A percentile compares a stretch with the other conserved stretches of the same genome.
phyloP scores from a whole-genome alignment of 2,113 vertebrate species.

The Eira barbara region DNA sequence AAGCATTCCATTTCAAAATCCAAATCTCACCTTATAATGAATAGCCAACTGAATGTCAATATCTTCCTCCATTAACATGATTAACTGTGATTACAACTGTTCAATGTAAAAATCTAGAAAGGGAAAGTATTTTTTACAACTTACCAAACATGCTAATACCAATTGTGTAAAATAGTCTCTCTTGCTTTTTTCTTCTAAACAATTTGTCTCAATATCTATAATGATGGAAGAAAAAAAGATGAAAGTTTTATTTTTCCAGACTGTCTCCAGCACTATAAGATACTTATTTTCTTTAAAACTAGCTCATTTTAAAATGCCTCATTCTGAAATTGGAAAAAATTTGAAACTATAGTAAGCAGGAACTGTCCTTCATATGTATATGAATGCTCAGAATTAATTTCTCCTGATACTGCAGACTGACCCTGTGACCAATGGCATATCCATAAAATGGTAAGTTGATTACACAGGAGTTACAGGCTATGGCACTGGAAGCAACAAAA shows the following conservation, averaged over 20 bases:
- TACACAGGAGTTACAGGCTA: background rate
- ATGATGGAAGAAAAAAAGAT: slow-evolving; percentile 38
- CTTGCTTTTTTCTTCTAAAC: slow-evolving; percentile 97
- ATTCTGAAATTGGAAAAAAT: slow-evolving; percentile 26
- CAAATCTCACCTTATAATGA: slow-evolving; percentile 52
- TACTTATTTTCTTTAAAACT: slow-evolving; percentile 45
- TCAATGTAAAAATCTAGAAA: slow-evolving; percentile 33
- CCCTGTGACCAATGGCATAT: slow-evolving; percentile 1
- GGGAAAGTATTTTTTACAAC: slow-evolving; percentile 62
- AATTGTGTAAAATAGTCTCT: slow-evolving; percentile 97
- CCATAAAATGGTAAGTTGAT: background rate
- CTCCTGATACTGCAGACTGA: background rate
- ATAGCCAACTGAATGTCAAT: background rate
- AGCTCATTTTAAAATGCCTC: slow-evolving; percentile 32
- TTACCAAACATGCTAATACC: slow-evolving; percentile 97
- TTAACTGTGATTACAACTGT: slow-evolving; percentile 22
- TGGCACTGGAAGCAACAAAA: slow-evolving; percentile 19
- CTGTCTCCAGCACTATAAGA: background rate
- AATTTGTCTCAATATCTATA: slow-evolving; percentile 96
- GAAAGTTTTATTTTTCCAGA: slow-evolving; percentile 47
- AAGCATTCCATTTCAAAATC: slow-evolving; percentile 43
- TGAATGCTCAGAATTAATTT: slow-evolving; percentile 19
- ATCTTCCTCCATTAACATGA: slow-evolving; percentile 43
- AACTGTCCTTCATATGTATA: background rate
- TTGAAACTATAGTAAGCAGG: slow-evolving; percentile 18